Percentiles rank a stretch among this genome's conserved stretches.
Conservation (phyloP, 2,113 vertebrate genomes). For the Bombycilla garrulus region DNA sequence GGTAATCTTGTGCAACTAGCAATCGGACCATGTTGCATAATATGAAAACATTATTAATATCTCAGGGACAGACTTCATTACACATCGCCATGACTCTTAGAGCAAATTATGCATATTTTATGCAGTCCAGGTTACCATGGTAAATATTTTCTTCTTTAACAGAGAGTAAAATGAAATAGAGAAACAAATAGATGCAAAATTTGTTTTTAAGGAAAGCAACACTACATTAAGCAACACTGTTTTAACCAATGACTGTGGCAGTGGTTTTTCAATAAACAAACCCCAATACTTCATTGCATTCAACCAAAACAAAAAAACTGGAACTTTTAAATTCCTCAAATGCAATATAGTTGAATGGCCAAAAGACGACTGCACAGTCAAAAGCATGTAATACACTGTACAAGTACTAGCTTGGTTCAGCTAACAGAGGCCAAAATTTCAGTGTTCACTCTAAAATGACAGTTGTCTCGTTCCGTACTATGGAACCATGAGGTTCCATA, state of each 20-base stretch:
- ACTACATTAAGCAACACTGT: not conserved
- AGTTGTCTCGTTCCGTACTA: not conserved
- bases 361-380: not conserved
- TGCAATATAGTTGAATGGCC: not conserved
- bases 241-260: not conserved
- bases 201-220: not conserved
- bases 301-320: not conserved
- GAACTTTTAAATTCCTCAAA: not conserved
- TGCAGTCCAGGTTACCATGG: slow-evolving; percentile 43
- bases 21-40: not conserved
- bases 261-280: not conserved
- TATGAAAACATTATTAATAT: slow-evolving; percentile 14
- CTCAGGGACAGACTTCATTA: not conserved
- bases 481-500: not conserved
- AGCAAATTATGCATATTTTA: slow-evolving; percentile 57
- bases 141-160: slow-evolving; percentile 47
- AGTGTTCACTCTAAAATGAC: not conserved
- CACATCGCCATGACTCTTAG: not conserved
- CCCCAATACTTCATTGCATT: not conserved
- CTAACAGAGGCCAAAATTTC: not conserved
- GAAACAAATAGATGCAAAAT: not conserved
- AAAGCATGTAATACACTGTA: not conserved
- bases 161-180: slow-evolving; percentile 25
- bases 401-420: not conserved
- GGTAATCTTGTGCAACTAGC: slow-evolving; percentile 3